Conservation (phyloP, 2,888 invertebrate genomes). For the Argyresthia goedartella region DNA sequence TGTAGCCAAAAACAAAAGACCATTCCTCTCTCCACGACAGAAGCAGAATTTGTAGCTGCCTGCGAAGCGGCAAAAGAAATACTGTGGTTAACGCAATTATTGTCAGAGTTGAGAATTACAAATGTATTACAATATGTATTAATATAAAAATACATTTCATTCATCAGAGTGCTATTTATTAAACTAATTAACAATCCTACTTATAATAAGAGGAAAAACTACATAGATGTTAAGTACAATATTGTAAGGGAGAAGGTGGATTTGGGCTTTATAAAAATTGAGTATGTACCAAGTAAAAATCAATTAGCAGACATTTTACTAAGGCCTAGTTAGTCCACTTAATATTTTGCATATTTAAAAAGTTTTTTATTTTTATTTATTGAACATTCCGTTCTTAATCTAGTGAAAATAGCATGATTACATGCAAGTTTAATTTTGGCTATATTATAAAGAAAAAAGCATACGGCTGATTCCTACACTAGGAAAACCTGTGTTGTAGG, state of each 20-base stretch:
- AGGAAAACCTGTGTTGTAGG: too few species aligned
- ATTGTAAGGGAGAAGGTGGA: constrained; percentile 17
- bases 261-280: neutral
- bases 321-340: constrained; percentile 4
- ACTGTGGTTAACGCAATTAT: constrained; percentile 6
- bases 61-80: constrained; percentile 14
- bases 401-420: too few species aligned
- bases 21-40: constrained; percentile 11
- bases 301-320: constrained; percentile 10
- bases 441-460: too few species aligned
- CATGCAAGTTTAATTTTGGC: too few species aligned
- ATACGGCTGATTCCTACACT: too few species aligned
- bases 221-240: constrained; percentile 17
- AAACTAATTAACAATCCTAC: constrained; percentile 18
- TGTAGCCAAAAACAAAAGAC: constrained; percentile 15
- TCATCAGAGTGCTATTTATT: constrained; percentile 18
- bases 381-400: too few species aligned
- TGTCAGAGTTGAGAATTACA: neutral
- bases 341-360: neutral
- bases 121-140: constrained; percentile 6
- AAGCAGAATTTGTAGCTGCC: constrained; percentile 16
- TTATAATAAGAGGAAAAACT: constrained; percentile 17
- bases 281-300: constrained; percentile 13
- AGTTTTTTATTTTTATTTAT: neutral
- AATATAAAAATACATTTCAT: too few species aligned